Evolutionary conservation across 2,888 invertebrate genomes (phyloP).

Genomic region (Smittia aterrima): DNA sequence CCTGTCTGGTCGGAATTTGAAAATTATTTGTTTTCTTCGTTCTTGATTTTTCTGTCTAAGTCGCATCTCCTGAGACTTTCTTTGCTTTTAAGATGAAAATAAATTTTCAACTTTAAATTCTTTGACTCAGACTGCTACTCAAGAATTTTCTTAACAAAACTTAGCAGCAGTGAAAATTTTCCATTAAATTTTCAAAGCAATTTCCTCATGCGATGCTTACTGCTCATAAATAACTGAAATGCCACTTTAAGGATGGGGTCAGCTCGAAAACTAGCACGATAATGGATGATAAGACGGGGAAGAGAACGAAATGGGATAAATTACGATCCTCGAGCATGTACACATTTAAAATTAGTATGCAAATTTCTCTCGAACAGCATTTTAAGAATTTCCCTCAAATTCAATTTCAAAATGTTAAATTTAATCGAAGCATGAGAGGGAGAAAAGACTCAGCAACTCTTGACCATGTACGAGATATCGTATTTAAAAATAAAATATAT

Average conservation of each 20-base stretch:
- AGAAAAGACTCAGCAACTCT: not conserved
- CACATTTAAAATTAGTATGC: conserved; percentile 37
- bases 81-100: too few relatives aligned
- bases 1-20: not conserved
- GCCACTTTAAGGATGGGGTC: conserved; percentile 20
- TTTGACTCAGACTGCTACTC: too few relatives aligned
- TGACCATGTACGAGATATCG: not conserved
- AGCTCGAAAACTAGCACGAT: conserved; percentile 23
- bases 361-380: conserved; percentile 23
- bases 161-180: conserved; percentile 3
- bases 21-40: conserved; percentile 3
- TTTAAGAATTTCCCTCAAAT: conserved; percentile 20
- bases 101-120: too few relatives aligned
- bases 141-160: not conserved
- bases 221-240: conserved; percentile 32
- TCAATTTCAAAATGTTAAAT: conserved; percentile 31
- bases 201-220: conserved; percentile 34
- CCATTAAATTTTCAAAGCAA: conserved; percentile 35
- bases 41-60: not conserved
- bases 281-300: conserved; percentile 29
- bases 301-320: conserved; percentile 2
- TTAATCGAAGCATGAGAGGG: conserved; percentile 12
- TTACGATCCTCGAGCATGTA: not conserved
- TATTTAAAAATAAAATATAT: too few relatives aligned
- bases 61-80: not conserved